Evolutionary conservation across 2,797 vertebrate genomes (phyloP), one percentile per base, ranked within the genome.

Genomic region (Girardinus metallicus): DNA sequence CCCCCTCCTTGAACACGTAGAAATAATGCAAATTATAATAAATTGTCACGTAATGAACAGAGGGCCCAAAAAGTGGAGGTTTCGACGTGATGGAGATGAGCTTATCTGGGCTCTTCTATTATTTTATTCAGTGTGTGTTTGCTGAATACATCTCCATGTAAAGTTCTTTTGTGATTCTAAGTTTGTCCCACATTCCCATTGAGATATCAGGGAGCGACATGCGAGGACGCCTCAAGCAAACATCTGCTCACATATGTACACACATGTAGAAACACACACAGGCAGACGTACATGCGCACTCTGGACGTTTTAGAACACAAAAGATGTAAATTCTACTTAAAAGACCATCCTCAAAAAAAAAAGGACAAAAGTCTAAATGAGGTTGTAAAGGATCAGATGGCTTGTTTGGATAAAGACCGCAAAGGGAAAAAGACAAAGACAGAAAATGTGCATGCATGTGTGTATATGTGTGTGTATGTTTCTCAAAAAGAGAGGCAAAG

Each of bases 251-350:
- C 90, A 92, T 88, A 93, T 91, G 90, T 91, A 91, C 91, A 88
- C 91, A 91, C 89, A 87, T 92, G 97, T 95, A 97, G 95, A 97
- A 96, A 96, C 94, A 92, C 86, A 92, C 89, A 88, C 78, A 77
- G 83, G 77, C 89, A 91, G 90, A 93, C 91, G 90, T 88, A 87
- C 87, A 80, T 90, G 88, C 84, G 83, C 87, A 86, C 51, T 60
- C 84, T 34, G 41, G 81, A 89, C 80, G 79, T 36, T 79, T 77
- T 74, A 83, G 23, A 91, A 75, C 73, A 81, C 34, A 81, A 74
- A 86, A 70, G 77, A 77, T 43, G 71, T 26, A 47, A 49, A 79
- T 49, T 53, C 49, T 47, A 6, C 0, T 23, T 36, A 47, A 77
- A 82, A 13, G 23, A 41, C 26, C 18, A 68, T 26, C 36, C 21